phyloP scores from a whole-genome alignment of 2,888 invertebrate species.

The Timema cristinae region DNA sequence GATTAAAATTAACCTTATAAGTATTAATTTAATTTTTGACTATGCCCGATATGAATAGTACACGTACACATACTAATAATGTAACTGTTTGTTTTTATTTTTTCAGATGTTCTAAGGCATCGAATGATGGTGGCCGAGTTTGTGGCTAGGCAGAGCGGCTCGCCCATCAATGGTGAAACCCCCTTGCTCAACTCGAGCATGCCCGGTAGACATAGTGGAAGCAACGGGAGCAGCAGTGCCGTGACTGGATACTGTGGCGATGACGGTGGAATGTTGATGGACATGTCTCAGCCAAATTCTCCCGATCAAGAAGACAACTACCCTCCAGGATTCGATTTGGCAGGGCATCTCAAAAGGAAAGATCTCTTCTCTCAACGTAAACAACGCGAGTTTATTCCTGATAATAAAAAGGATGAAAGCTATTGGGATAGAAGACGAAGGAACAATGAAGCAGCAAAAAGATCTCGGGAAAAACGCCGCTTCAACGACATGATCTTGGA shows the following conservation, averaged over 20 bases:
- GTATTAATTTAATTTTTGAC: too few species aligned
- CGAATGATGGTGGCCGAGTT: conserved; percentile 86
- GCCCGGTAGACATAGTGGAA: conserved; percentile 28
- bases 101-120: conserved; percentile 48
- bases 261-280: conserved; percentile 19
- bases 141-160: conserved; percentile 68
- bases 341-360: conserved; percentile 51
- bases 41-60: neutral
- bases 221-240: conserved; percentile 25
- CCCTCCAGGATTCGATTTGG: conserved; percentile 51
- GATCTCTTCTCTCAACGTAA: conserved; percentile 87
- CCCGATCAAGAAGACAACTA: conserved; percentile 40
- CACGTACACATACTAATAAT: neutral
- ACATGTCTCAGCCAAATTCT: conserved; percentile 25
- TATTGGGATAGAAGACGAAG: conserved; percentile 95
- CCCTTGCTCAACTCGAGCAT: conserved; percentile 52
- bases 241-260: conserved; percentile 12
- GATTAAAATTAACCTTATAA: too few species aligned
- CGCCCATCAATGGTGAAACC: conserved; percentile 65
- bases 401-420: conserved; percentile 93
- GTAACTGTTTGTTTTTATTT: conserved; percentile 24
- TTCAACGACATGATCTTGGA: conserved; percentile 97
- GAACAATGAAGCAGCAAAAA: conserved; percentile 96
- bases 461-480: conserved; percentile 92
- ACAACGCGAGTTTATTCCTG: conserved; percentile 94